These are phyloP conservation scores for Eristalis arbustorum DNA, from an alignment of 2,888 invertebrate species.

Conservation along the genomic window DNA sequence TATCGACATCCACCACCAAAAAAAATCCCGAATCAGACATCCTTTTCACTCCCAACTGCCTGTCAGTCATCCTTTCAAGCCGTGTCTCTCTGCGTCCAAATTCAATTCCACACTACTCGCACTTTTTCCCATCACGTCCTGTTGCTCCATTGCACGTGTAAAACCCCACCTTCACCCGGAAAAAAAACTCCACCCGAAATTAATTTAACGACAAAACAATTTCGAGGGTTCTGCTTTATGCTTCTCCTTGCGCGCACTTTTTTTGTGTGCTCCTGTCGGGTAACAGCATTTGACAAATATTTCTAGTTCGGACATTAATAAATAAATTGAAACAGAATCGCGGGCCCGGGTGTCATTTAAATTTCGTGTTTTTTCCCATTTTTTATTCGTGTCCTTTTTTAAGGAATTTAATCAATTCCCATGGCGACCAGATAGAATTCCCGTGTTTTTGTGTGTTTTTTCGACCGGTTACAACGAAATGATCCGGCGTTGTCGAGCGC, in stretches of 20 bases:
- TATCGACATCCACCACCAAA: too few relatives aligned
- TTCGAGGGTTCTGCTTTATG: not conserved
- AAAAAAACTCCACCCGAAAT: not conserved
- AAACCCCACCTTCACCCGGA: not conserved
- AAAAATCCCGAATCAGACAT: too few relatives aligned
- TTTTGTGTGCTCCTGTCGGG: not conserved
- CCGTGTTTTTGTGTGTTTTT: not conserved
- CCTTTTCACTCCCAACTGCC: not conserved
- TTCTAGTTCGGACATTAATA: not conserved
- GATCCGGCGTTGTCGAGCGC: not conserved
- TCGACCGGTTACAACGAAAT: not conserved
- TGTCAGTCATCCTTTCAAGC: not conserved
- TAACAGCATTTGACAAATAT: not conserved
- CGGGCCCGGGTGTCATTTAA: not conserved
- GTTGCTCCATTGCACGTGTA: not conserved
- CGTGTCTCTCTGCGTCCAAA: not conserved
- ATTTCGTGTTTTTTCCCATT: not conserved
- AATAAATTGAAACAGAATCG: not conserved
- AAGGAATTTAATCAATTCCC: not conserved
- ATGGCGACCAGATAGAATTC: not conserved
- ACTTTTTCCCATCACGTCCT: not conserved
- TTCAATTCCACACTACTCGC: not conserved
- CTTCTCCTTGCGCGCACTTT: too few relatives aligned
- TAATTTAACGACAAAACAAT: not conserved
- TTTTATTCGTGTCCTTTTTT: not conserved